Base-by-base conservation (phyloP, 2,888 invertebrate genomes). In the Drosophila kanekoi region DNA sequence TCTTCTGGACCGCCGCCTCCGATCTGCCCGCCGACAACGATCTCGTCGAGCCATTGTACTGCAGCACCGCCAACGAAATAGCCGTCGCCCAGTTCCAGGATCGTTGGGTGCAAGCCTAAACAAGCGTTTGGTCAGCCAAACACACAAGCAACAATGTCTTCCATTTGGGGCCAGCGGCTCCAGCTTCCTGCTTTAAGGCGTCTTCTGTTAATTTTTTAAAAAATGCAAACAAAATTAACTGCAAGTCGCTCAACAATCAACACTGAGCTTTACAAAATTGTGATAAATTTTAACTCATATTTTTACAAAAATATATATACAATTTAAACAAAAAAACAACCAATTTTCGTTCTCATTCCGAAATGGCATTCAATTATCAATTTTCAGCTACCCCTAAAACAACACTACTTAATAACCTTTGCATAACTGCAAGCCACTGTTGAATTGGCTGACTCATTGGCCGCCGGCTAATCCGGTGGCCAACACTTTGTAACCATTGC, bases 1-100 rank as follows among this genome's bases (percentile, higher is more conserved):
- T 96, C 94, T 96, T 96, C 93, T 96, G 96, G 96, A 96, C 96
- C 52, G 95, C 95, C 45, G 94, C 95, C 48, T 93, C 86, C 51
- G 86, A 90, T 51, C 77, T 90, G 60, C 89, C 91, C 38, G 90
- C 89, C 60, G 92, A 92, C 77, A 90, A 90, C 63, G 92, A 92
- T 72, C 84, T 92, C 32, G 66, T 91, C 48, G 89, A 91, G 72
- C 91, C 92, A 20, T 70, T 91, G 10, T 80, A 75, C 78, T 92
- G 92, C 82, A 79, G 77, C 79, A 92, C 92, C 16, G 70, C 81
- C 69, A 91, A 92, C 78, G 90, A 92, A 82, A 79, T 90, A 52
- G 91, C 92, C 58, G 85, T 85, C 48, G 68, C 85, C 52, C 90
- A 90, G 65, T 79, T 77, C 62, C 79, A 87, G 58, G 93, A 94